A percentile compares a stretch with the other conserved stretches of the same genome.
Conservation (phyloP, 2,888 invertebrate genomes). For the Agrotis clavis region DNA sequence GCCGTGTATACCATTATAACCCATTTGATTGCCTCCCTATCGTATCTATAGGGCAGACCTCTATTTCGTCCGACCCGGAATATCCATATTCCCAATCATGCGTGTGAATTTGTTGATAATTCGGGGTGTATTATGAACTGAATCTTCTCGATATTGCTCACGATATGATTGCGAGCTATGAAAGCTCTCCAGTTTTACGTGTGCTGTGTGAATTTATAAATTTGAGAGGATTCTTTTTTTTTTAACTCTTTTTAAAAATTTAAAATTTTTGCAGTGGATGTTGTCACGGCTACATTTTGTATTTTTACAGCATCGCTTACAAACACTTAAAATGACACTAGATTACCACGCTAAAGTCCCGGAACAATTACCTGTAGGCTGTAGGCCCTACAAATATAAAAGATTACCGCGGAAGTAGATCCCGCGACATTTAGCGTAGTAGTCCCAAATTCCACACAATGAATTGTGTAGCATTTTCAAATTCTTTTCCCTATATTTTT, state of each 20-base stretch:
- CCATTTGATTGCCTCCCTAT: not conserved
- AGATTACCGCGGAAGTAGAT: too few species aligned
- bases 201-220: not conserved
- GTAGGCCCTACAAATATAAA: too few species aligned
- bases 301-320: too few species aligned
- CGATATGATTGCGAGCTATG: slow-evolving; percentile 33
- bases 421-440: too few species aligned
- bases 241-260: not conserved
- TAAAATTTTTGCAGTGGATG: not conserved
- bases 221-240: not conserved
- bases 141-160: slow-evolving; percentile 6
- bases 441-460: too few species aligned
- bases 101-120: slow-evolving; percentile 27
- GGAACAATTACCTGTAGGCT: too few species aligned
- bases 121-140: slow-evolving; percentile 5
- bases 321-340: not conserved
- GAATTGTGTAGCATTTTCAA: too few species aligned
- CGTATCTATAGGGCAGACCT: not conserved
- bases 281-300: too few species aligned
- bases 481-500: too few species aligned
- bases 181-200: slow-evolving; percentile 11
- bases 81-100: slow-evolving; percentile 9
- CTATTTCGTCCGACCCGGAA: slow-evolving; percentile 6
- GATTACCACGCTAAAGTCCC: too few species aligned
- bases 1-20: too few species aligned